Evolutionary conservation across 2,113 vertebrate genomes (phyloP), one percentile per base, ranked within the genome.

Genomic region (Hepsetus odoe): DNA sequence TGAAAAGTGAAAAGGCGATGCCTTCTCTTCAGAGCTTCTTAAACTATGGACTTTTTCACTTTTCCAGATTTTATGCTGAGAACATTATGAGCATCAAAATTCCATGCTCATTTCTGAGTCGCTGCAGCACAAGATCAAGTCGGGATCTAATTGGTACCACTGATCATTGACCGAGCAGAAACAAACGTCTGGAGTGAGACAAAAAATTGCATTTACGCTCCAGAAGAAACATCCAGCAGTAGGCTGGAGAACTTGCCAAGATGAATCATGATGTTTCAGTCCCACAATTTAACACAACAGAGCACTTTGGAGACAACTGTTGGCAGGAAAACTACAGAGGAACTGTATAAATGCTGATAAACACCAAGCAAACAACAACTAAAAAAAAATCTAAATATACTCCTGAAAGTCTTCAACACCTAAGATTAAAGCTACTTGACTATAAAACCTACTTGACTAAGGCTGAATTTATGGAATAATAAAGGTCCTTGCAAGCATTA

Each of bases 141-240:
- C 46, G 38, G 40, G 56, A 68, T 53, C 53, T 51, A 51, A 67
- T 66, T 20, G 77, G 61, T 24, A 22, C n/a, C 14, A 22, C 32
- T 82, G 75, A 82, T 78, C 62, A 20, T 40, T 53, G n/a, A 42
- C 68, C 69, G 59, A 49, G 40, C 62, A 49, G 58, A 71, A 46
- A 35, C 61, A 59, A 59, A 14, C 28, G 20, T 32, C 33, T 55
- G 20, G 20, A n/a, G 38, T 55, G 46, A 56, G 64, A 38, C 33
- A n/a, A 3, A 16, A 9, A 56, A 33, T 5, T 14, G 18, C 18
- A 24, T 69, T 51, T 44, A 14, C 32, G 53, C 46, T 66, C n/a
- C 40, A 38, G 46, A 11, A 40, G 62, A 38, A 66, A 44, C 8
- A 0, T 5, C 44, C 9, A 13, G 28, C n/a, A 28, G 2, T 5